phyloP scores from a whole-genome alignment of 2,113 vertebrate genomes.

The Plecotus auritus region DNA sequence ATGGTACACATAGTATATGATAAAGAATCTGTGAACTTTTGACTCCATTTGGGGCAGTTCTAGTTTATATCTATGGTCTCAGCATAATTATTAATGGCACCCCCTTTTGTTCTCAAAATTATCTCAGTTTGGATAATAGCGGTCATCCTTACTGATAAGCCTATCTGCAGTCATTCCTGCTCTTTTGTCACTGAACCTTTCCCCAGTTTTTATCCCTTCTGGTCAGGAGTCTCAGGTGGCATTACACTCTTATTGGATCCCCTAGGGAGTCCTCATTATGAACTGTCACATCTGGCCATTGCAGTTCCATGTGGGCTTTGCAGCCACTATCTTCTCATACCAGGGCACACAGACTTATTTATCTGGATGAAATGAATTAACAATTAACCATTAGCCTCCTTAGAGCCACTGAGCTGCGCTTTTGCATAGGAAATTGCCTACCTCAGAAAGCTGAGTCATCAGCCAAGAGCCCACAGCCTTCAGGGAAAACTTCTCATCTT shows the following conservation, averaged over 20 bases:
- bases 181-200: background rate
- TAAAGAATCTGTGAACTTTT: background rate
- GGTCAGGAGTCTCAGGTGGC: conserved; percentile 30
- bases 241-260: background rate
- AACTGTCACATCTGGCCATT: conserved; percentile 5
- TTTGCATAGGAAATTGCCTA: background rate
- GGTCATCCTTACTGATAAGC: background rate
- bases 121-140: background rate
- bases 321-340: background rate
- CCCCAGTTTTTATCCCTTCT: background rate
- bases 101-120: background rate
- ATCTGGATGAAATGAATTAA: conserved; percentile 51
- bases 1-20: background rate
- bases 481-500: background rate
- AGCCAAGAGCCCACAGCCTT: background rate
- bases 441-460: conserved; percentile 45
- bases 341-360: conserved; percentile 25
- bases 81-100: background rate
- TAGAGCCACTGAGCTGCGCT: conserved; percentile 43
- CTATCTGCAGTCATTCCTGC: background rate
- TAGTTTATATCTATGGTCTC: background rate
- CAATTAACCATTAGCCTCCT: conserved; percentile 45
- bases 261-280: background rate
- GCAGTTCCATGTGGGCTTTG: background rate
- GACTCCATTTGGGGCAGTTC: background rate